A percentile compares a stretch with the other conserved stretches of the same genome.
phyloP scores from a whole-genome alignment of 2,888 invertebrate species.

The Netelia virgata region DNA sequence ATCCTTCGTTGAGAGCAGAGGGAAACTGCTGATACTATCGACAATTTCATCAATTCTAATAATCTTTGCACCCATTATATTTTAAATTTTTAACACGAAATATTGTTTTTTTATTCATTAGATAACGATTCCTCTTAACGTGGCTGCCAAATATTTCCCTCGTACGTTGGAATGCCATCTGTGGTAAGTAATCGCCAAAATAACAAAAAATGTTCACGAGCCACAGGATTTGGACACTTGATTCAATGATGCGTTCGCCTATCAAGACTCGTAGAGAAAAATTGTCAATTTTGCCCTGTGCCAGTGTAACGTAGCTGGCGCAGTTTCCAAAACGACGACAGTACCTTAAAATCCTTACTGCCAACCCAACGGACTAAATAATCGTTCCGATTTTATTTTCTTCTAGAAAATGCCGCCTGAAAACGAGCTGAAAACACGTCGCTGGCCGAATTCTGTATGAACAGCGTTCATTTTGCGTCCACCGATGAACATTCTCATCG shows the following conservation, averaged over 20 bases:
- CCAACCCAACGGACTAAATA: background rate
- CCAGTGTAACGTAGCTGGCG: slow-evolving; percentile 36
- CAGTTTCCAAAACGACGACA: slow-evolving; percentile 60
- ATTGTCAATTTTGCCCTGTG: slow-evolving; percentile 56
- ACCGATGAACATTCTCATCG: background rate
- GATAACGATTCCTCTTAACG: background rate
- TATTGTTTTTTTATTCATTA: background rate
- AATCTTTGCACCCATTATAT: background rate
- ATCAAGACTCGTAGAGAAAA: slow-evolving; percentile 54
- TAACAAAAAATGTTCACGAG: slow-evolving; percentile 1
- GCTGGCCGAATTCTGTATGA: background rate
- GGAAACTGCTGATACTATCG: slow-evolving; percentile 86
- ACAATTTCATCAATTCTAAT: slow-evolving; percentile 76
- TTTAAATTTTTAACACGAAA: background rate
- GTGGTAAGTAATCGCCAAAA: slow-evolving; percentile 19
- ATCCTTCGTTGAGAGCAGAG: slow-evolving; percentile 84
- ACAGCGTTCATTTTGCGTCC: background rate
- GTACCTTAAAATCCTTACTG: background rate
- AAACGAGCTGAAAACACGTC: background rate
- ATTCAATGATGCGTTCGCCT: slow-evolving; percentile 33
- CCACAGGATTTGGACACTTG: slow-evolving; percentile 31
- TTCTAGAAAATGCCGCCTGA: background rate
- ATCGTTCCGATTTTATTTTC: background rate
- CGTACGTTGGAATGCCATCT: background rate
- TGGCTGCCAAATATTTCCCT: background rate